phyloP scores from a whole-genome alignment of 1,140 invertebrate genomes.

The Oncopeltus fasciatus region DNA sequence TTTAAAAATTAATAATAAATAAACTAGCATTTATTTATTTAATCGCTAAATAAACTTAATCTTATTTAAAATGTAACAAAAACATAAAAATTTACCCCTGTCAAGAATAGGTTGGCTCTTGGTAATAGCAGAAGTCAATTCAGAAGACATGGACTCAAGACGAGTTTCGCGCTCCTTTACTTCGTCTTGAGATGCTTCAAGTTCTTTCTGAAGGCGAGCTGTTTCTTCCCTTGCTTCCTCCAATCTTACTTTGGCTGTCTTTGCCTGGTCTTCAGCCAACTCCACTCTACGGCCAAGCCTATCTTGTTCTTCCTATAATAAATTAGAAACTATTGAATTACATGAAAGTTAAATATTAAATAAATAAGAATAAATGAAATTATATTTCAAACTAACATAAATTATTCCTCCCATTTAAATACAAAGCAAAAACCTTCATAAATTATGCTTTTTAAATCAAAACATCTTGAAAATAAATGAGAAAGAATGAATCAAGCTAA shows the following conservation, averaged over 20 bases:
- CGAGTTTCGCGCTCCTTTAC: constrained; percentile 41
- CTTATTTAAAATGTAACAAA: no score
- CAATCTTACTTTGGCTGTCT: constrained; percentile 43
- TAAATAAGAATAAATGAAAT: neutral
- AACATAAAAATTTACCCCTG: no score
- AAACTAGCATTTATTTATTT: no score
- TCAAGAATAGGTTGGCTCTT: constrained; percentile 16
- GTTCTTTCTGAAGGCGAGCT: constrained; percentile 44
- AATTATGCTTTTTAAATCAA: no score
- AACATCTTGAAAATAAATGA: no score
- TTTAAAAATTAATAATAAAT: no score
- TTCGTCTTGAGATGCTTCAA: constrained; percentile 40
- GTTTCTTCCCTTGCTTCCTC: constrained; percentile 50
- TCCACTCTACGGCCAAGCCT: constrained; percentile 48
- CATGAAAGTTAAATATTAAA: neutral
- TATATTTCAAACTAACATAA: neutral
- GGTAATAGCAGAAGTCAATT: constrained; percentile 25
- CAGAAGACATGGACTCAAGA: constrained; percentile 50
- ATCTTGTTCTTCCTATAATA: constrained; percentile 51
- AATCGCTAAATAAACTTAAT: no score
- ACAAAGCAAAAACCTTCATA: neutral
- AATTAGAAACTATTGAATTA: no score
- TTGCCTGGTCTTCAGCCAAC: constrained; percentile 48
- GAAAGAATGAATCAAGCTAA: no score
- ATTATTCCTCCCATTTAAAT: neutral